A percentile compares a stretch with the other conserved stretches of the same genome.
Evolutionary conservation across 2,888 invertebrate genomes (phyloP).

Genomic region (Gastracanthus pulcherrimus): DNA sequence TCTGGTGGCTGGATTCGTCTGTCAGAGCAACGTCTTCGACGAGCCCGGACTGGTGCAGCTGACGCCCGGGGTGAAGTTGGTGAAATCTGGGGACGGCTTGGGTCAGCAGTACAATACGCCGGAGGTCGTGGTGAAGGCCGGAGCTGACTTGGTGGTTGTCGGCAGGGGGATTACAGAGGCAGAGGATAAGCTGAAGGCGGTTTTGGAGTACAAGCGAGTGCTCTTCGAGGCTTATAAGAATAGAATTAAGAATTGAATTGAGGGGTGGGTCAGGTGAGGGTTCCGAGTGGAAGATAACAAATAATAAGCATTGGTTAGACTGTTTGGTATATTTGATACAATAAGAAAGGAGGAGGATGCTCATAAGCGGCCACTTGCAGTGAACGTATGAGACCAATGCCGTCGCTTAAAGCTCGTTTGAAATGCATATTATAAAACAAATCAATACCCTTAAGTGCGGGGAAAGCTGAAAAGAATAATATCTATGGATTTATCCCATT

Average conservation of each 20-base stretch:
- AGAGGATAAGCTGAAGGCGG: conserved; percentile 82
- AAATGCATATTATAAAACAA: too few relatives aligned
- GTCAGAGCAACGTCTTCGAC: conserved; percentile 86
- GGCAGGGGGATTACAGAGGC: conserved; percentile 92
- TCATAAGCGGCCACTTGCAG: too few relatives aligned
- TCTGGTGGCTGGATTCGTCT: conserved; percentile 93
- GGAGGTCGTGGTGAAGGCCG: conserved; percentile 87
- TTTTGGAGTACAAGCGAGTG: conserved; percentile 84
- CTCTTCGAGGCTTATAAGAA: conserved; percentile 85
- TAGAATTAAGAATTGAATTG: conserved; percentile 67
- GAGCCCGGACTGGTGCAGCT: conserved; percentile 91
- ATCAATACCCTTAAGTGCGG: too few relatives aligned
- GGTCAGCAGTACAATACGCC: conserved; percentile 95
- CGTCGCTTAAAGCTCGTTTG: too few relatives aligned
- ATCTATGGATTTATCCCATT: too few relatives aligned
- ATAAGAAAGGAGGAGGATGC: too few relatives aligned
- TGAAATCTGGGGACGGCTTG: conserved; percentile 84
- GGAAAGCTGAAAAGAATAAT: too few relatives aligned
- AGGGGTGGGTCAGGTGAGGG: too few relatives aligned
- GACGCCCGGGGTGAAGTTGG: conserved; percentile 94
- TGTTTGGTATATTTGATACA: too few relatives aligned
- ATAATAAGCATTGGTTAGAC: too few relatives aligned
- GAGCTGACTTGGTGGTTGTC: conserved; percentile 96
- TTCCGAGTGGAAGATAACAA: too few relatives aligned
- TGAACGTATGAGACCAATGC: too few relatives aligned